phyloP scores from a whole-genome alignment of 2,888 invertebrate genomes.

The Polymixis flavicincta region DNA sequence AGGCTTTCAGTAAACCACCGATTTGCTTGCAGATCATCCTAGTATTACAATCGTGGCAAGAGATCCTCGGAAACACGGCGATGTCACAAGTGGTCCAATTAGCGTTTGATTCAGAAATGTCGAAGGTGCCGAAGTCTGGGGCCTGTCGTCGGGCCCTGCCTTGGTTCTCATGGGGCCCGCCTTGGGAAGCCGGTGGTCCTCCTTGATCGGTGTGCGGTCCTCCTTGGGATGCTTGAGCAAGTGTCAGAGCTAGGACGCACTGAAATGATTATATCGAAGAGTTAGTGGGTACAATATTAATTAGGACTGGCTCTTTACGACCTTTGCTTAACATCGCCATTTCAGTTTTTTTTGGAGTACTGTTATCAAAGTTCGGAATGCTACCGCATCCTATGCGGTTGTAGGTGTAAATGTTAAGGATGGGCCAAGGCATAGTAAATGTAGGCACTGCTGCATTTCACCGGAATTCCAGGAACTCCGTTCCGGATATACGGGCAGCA shows the following conservation, averaged over 20 bases:
- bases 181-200: conserved; percentile 30
- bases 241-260: conserved; percentile 42
- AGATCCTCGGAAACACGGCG: conserved; percentile 64
- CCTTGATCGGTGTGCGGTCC: conserved; percentile 49
- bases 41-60: conserved; percentile 78
- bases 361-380: background rate
- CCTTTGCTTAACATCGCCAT: no score
- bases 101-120: conserved; percentile 37
- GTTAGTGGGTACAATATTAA: background rate
- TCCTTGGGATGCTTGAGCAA: conserved; percentile 45
- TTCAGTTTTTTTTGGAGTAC: background rate
- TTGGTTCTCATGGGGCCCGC: conserved; percentile 54
- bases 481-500: background rate
- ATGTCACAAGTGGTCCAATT: conserved; percentile 74
- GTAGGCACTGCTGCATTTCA: background rate
- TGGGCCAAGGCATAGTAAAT: background rate
- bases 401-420: background rate
- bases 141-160: conserved; percentile 45
- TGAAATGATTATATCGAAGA: conserved; percentile 24
- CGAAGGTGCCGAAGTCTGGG: conserved; percentile 21
- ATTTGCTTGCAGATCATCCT: conserved; percentile 77
- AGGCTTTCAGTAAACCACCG: conserved; percentile 75
- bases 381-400: background rate
- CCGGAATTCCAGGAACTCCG: background rate
- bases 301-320: background rate